A percentile compares a stretch with the other conserved stretches of the same genome.
phyloP scores from a whole-genome alignment of 2,113 vertebrate species.

The Pygoscelis antarcticus region DNA sequence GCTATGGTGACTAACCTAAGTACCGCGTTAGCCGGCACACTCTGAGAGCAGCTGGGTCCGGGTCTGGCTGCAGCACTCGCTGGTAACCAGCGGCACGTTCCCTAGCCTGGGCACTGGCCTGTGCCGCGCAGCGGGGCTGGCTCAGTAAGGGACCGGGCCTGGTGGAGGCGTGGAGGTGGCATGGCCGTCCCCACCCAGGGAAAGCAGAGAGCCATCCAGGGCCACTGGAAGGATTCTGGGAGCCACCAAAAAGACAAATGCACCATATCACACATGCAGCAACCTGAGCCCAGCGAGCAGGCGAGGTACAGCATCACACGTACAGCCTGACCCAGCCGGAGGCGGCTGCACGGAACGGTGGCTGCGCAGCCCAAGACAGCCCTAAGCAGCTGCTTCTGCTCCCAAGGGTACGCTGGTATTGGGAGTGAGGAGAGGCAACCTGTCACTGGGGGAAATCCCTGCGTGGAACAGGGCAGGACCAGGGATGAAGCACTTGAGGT shows the following conservation, averaged over 20 bases:
- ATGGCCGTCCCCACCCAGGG: background rate
- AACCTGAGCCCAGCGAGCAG: background rate
- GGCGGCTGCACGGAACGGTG: background rate
- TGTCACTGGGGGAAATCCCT: background rate
- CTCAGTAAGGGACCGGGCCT: background rate
- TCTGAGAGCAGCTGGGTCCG: background rate
- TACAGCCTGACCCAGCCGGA: background rate
- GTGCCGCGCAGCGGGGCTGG: background rate
- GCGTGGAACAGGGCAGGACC: background rate
- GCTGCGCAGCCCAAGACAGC: background rate
- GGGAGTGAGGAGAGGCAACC: too few relatives aligned
- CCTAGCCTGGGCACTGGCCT: background rate
- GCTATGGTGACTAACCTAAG: background rate
- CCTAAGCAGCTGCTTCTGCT: background rate
- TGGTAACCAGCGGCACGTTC: background rate
- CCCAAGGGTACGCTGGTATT: rapidly evolving
- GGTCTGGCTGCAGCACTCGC: background rate
- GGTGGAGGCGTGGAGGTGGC: background rate
- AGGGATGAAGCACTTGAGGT: background rate
- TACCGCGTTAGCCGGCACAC: background rate
- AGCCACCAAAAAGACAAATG: background rate
- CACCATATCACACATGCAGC: rapidly evolving
- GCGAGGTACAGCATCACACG: background rate
- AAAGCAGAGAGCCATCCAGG: too few relatives aligned
- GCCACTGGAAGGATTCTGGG: background rate